A percentile compares a stretch with the other conserved stretches of the same genome.
These are phyloP conservation scores for Spicauda simplicius DNA, from an alignment of 2,888 invertebrate genomes.

Conservation along the genomic window DNA sequence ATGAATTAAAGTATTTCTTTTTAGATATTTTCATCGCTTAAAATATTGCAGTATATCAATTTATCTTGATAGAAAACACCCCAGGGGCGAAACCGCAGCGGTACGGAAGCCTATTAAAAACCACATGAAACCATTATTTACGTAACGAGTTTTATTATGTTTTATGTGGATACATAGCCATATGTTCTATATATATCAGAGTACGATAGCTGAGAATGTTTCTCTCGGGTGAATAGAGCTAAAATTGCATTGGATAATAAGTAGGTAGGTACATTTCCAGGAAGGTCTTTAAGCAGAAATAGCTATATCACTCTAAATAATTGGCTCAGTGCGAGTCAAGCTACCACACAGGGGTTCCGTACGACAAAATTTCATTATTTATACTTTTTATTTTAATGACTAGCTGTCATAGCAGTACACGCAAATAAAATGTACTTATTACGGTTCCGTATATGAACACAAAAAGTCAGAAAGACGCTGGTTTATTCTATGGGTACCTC, in stretches of 20 bases:
- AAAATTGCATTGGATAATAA: not conserved
- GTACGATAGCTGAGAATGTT: not conserved
- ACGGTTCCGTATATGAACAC: too few species aligned
- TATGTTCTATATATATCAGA: not conserved
- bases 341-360: too few species aligned
- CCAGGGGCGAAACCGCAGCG: not conserved
- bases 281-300: too few species aligned
- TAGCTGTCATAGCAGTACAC: too few species aligned
- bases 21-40: not conserved
- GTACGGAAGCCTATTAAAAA: not conserved
- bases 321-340: too few species aligned
- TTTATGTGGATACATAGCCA: not conserved
- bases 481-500: too few species aligned
- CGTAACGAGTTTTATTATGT: not conserved
- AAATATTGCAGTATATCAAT: not conserved
- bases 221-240: not conserved
- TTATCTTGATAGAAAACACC: not conserved
- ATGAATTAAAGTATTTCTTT: not conserved
- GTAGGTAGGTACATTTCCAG: too few species aligned
- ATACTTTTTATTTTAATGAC: too few species aligned
- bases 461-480: too few species aligned
- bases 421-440: too few species aligned
- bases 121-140: conserved; percentile 4
- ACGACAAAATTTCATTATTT: too few species aligned
- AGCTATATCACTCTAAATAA: too few species aligned